Evolutionary conservation across 2,888 invertebrate species (phyloP).

Genomic region (Trichacis sp.): DNA sequence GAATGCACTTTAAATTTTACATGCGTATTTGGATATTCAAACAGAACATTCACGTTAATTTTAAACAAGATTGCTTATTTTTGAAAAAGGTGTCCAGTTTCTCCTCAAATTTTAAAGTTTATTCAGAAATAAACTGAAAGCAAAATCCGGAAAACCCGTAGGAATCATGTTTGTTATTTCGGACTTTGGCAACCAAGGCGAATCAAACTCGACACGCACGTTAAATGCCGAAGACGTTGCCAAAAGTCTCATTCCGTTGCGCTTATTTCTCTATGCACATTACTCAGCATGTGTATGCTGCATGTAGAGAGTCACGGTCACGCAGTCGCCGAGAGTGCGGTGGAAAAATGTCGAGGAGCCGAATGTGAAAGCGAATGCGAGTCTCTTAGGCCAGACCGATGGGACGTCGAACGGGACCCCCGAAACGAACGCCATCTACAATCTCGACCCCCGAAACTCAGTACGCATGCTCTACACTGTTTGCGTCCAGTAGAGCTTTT

Average conservation of each 20-base stretch:
- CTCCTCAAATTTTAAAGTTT: too few relatives aligned
- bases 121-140: too few relatives aligned
- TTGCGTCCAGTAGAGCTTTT: conserved; percentile 52
- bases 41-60: too few relatives aligned
- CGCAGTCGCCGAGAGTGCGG: conserved; percentile 57
- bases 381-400: conserved; percentile 64
- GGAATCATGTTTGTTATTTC: background rate
- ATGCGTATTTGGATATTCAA: too few relatives aligned
- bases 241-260: conserved; percentile 48
- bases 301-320: conserved; percentile 65
- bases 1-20: too few relatives aligned
- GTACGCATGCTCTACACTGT: conserved; percentile 63
- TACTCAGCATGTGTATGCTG: conserved; percentile 67
- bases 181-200: background rate
- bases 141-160: too few relatives aligned
- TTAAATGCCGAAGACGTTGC: conserved; percentile 1
- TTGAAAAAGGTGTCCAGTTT: too few relatives aligned
- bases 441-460: conserved; percentile 59
- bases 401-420: conserved; percentile 61
- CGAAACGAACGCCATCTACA: conserved; percentile 59
- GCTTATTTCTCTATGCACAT: conserved; percentile 58
- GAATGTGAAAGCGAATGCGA: conserved; percentile 60
- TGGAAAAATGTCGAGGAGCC: conserved; percentile 66
- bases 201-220: background rate
- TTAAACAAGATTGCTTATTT: too few relatives aligned